Conservation (phyloP, 2,113 vertebrate genomes). For the Epinephelus fuscoguttatus region DNA sequence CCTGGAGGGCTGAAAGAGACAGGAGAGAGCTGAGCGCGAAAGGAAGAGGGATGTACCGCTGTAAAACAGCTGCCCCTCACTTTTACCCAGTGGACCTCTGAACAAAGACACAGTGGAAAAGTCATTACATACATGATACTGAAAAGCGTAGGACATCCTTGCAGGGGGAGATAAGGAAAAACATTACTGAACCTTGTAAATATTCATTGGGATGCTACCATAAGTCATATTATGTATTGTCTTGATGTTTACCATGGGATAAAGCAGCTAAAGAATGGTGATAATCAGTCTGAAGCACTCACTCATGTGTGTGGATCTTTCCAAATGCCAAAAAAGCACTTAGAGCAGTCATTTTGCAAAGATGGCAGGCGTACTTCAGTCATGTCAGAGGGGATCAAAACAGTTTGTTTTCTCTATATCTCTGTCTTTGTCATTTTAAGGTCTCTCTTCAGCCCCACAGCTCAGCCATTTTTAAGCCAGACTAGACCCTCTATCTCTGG, state of each 20-base stretch:
- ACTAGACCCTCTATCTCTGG: conserved; percentile 80
- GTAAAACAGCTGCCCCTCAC: conserved; percentile 81
- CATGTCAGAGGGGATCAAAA: conserved; percentile 48
- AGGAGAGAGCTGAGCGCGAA: conserved; percentile 48
- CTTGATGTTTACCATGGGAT: background rate
- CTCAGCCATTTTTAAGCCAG: conserved; percentile 75
- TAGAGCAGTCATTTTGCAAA: conserved; percentile 24
- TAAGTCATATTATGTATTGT: no score
- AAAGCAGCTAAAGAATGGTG: conserved; percentile 1
- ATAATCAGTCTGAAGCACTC: background rate
- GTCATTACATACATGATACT: background rate
- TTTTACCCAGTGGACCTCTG: conserved; percentile 47
- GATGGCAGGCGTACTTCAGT: conserved; percentile 11
- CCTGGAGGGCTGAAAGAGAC: conserved; percentile 72
- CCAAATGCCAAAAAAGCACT: conserved; percentile 34
- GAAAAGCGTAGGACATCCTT: conserved; percentile 3
- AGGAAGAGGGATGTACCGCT: conserved; percentile 66
- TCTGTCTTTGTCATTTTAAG: conserved; percentile 73
- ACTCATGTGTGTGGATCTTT: conserved; percentile 12
- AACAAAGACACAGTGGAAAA: conserved; percentile 47
- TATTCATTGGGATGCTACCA: no score
- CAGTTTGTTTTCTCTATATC: conserved; percentile 67
- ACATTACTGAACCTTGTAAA: background rate
- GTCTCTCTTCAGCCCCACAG: conserved; percentile 70
- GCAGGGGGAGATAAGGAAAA: background rate